Evolutionary conservation across 2,888 invertebrate species (phyloP), one percentile per base, ranked within the genome.

Genomic region (Melieria picta): DNA sequence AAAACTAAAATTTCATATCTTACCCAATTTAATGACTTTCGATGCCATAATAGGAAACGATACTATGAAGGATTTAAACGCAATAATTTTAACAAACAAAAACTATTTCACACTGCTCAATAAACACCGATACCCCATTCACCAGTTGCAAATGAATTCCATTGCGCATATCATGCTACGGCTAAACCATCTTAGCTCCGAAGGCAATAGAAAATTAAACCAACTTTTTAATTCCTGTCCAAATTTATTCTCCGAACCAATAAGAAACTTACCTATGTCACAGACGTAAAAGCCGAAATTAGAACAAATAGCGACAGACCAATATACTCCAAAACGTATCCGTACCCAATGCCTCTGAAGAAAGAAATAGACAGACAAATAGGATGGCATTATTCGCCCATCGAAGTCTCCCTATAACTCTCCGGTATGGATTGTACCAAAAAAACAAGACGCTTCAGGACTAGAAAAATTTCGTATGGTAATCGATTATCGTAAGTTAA

Each of bases 401-500:
- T 70, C 65, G 4, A 74, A 48, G 55, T 69, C 69, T 10, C 74
- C 73, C 11, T 65, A 73, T 46, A 74, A 73, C 68, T 65, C 71
- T 10, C 62, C 69, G 10, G 63, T 64, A 30, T 73, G 67, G 73
- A 57, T 70, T 7, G 67, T 73, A 4, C 64, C 69, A 6, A 74
- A 74, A 48, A 74, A 74, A 63, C 16, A 47, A 7, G 60, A 72
- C 30, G 50, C 71, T 7, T 30, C 60, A 7, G 63, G 61, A 5
- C 10, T 62, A 42, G 71, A 68, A 65, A 55, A 70, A 61, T 72
- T 56, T 30, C 48, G 69, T 13, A 62, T 71, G 63, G 72, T 72
- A 11, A 72, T 71, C 6, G 74, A 69, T 11, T 75, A 72, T 42
- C 55, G 72, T 5, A 74, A 74, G 42, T 50, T 74, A 30, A 74